Evolutionary conservation across 2,113 vertebrate species (phyloP).

Genomic region (Onychostoma macrolepis): DNA sequence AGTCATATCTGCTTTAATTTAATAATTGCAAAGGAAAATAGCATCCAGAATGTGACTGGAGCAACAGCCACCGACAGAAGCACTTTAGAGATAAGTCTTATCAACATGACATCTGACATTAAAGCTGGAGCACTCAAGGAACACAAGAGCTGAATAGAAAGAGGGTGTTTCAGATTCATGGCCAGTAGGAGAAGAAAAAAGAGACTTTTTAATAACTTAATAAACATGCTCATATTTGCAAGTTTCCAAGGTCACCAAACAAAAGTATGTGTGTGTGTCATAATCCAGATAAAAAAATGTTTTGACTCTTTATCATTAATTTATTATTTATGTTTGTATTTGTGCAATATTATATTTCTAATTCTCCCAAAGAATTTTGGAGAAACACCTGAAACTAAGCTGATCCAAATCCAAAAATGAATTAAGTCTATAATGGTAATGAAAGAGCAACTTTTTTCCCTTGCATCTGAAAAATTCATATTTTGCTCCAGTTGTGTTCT

Average conservation of each 20-base stretch:
- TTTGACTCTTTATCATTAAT: neutral
- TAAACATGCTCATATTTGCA: neutral
- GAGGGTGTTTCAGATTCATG: neutral
- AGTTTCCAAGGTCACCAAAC: neutral
- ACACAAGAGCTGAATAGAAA: neutral
- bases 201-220: neutral
- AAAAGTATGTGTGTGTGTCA: neutral
- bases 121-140: constrained; percentile 3
- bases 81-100: constrained; percentile 14
- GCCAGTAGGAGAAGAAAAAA: neutral
- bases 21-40: constrained; percentile 17
- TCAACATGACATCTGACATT: constrained; percentile 21
- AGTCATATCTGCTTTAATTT: constrained; percentile 8
- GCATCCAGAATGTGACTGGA: constrained; percentile 15
- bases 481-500: neutral
- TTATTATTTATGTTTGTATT: neutral
- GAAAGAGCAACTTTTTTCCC: neutral
- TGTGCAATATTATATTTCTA: neutral
- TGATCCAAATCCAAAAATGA: neutral
- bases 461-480: neutral
- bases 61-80: constrained; percentile 1
- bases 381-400: neutral
- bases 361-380: neutral
- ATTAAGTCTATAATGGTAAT: neutral
- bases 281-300: neutral